Percentiles rank a stretch among this genome's conserved stretches.
These are phyloP conservation scores for Lepilemur ruficaudatus DNA, from an alignment of 2,797 vertebrate species.

Conservation along the genomic window DNA sequence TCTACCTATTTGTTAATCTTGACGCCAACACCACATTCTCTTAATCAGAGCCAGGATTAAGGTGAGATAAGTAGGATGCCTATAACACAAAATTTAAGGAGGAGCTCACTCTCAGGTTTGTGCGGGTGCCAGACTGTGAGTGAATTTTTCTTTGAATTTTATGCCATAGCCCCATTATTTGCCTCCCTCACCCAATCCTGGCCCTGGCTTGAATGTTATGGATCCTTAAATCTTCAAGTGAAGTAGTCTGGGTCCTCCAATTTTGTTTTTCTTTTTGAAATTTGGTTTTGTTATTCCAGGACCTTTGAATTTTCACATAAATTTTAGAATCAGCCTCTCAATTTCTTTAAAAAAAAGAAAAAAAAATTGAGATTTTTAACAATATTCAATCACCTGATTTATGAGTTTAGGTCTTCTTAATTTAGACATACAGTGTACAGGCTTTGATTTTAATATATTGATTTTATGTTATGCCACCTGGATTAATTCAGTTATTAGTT, in stretches of 20 bases:
- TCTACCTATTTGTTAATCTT: neutral
- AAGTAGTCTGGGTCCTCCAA: neutral
- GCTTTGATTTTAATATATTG: neutral
- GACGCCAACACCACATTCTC: neutral
- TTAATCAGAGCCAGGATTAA: neutral
- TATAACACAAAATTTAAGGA: neutral
- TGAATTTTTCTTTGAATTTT: neutral
- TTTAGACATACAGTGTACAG: neutral
- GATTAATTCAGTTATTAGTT: neutral
- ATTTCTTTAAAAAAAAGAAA: neutral
- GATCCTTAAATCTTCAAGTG: neutral
- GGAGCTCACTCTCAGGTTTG: neutral
- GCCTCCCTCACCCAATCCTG: neutral
- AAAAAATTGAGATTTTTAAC: neutral
- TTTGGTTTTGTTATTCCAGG: neutral
- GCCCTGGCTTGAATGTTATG: neutral
- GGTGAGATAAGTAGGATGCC: neutral
- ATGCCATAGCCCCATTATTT: neutral
- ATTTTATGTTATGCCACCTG: neutral
- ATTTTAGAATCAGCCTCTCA: neutral
- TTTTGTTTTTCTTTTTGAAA: neutral
- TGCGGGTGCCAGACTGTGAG: neutral
- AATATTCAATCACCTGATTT: neutral
- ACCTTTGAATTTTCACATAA: neutral
- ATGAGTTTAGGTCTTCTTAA: neutral